phyloP scores from a whole-genome alignment of 2,797 vertebrate species.

The Cygnus olor region DNA sequence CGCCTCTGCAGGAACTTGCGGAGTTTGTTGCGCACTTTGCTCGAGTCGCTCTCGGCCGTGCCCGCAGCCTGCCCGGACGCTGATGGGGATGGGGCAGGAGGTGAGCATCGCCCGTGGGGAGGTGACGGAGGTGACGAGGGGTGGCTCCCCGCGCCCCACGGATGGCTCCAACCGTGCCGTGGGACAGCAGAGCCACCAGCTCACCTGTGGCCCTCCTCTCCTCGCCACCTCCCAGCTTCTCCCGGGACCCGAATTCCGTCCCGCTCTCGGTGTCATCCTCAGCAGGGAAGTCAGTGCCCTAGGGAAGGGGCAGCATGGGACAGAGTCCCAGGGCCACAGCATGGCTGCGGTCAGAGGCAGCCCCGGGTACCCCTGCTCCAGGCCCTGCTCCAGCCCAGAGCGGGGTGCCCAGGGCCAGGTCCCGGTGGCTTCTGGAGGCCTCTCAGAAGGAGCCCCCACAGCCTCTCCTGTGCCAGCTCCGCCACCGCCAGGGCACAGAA shows the following conservation, averaged over 20 bases:
- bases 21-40: slow-evolving; percentile 88
- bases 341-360: no score
- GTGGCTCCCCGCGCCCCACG: no score
- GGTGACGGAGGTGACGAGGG: fast-evolving
- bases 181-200: not conserved
- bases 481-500: no score
- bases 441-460: no score
- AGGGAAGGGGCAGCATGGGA: not conserved
- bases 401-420: no score
- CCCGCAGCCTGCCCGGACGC: not conserved
- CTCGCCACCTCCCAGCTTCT: slow-evolving; percentile 78
- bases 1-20: slow-evolving; percentile 91
- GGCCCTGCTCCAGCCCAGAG: no score
- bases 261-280: slow-evolving; percentile 78
- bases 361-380: no score
- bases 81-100: fast-evolving
- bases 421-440: no score
- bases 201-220: slow-evolving; percentile 77
- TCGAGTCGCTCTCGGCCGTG: slow-evolving; percentile 78
- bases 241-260: slow-evolving; percentile 76
- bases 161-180: fast-evolving
- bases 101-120: fast-evolving
- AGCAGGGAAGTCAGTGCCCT: not conserved
- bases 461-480: no score
- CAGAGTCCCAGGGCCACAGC: no score